Base-by-base conservation (phyloP, 2,113 vertebrate genomes). In the Syngnathus typhle region DNA sequence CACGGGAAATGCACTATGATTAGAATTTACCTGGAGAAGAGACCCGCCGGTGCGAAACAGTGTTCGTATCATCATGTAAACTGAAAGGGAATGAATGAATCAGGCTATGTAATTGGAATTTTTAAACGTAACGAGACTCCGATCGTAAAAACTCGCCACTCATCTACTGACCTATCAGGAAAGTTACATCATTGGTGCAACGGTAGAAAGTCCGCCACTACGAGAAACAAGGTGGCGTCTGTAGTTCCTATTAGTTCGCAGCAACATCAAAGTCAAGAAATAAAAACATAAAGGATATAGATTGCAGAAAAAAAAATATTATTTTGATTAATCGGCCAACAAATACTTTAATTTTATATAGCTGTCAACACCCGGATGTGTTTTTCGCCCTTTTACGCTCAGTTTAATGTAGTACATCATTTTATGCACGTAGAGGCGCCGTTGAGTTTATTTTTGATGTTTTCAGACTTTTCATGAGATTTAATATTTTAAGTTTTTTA, bases 21-120 rank as follows among this genome's bases (percentile, higher is more conserved):
- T n/a, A 21, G 1, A 11, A 1, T 37, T 77, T 81, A 90, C 91
- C 90, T 87, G 87, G 7, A 90, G 71, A n/a, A 92, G 78, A 0
- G 72, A 71, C 5, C 85, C 80, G 1, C 90, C 82, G 36, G 73
- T 70, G 59, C 91, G 87, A 71, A 75, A 87, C 55, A 91, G 72
- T 11, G 88, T 83, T 19, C 89, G 86, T 2, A 92, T 27, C 91
- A 92, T 92, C 1, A 0, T 80, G 71, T 6, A 41, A 32, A 56
- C 13, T 2, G 7, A 0, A 3, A 1, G 0, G 10, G 18, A 36
- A 1, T 1, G 18, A 5, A 0, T 12, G 2, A 16, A 8, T 0
- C 1, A 18, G 5, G 44, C 13, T 0, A 0, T 44, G 2, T 15
- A 54, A 39, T 23, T 38, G 16, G 11, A 21, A 51, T 1, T 60